A percentile compares a stretch with the other conserved stretches of the same genome.
phyloP scores from a whole-genome alignment of 2,888 invertebrate genomes.

The Platycheirus albimanus region DNA sequence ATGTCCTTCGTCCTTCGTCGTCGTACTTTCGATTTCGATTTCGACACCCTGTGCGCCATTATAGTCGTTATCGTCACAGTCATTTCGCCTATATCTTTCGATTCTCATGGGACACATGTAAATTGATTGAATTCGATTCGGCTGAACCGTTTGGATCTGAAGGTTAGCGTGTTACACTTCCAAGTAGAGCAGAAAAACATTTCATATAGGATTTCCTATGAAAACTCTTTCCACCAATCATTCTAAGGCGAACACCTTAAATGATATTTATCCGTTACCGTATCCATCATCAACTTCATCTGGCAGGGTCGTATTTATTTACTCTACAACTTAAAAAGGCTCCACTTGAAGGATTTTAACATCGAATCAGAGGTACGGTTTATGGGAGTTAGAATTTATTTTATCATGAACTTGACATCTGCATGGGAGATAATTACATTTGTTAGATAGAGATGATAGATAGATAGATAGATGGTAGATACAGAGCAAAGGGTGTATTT shows the following conservation, averaged over 20 bases:
- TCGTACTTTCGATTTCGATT: conserved; percentile 32
- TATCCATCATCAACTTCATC: conserved; percentile 12
- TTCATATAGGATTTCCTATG: conserved; percentile 26
- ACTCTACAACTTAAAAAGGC: neutral
- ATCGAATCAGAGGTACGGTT: too few species aligned
- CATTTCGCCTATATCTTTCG: neutral
- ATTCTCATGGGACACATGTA: conserved; percentile 62
- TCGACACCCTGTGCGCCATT: conserved; percentile 18
- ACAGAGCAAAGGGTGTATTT: too few species aligned
- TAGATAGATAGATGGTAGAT: too few species aligned
- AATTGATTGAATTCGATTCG: conserved; percentile 73
- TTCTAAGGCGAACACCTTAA: neutral
- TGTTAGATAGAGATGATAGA: too few species aligned
- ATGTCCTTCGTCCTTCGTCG: neutral
- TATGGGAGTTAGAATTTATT: too few species aligned
- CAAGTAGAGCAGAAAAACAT: conserved; percentile 54
- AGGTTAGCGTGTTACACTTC: conserved; percentile 49
- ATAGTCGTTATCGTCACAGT: conserved; percentile 22
- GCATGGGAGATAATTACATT: too few species aligned
- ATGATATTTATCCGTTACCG: conserved; percentile 6
- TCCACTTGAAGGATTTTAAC: neutral
- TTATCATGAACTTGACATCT: too few species aligned
- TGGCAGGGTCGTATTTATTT: conserved; percentile 12
- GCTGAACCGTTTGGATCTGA: conserved; percentile 52
- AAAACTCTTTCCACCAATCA: neutral